A percentile compares a stretch with the other conserved stretches of the same genome.
phyloP scores from a whole-genome alignment of 2,888 invertebrate species.

The Tribolium freemani region DNA sequence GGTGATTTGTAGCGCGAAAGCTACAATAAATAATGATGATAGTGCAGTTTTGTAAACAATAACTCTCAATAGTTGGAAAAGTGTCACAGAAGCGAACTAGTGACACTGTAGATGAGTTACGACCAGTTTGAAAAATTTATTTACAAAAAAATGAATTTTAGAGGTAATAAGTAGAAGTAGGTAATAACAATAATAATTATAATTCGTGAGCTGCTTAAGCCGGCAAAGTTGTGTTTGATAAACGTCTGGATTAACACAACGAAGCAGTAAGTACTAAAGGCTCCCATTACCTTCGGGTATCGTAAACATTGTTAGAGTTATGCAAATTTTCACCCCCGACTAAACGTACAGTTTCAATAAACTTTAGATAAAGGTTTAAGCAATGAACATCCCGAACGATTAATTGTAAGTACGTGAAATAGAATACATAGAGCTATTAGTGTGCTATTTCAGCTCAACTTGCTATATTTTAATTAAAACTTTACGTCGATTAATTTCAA shows the following conservation, averaged over 20 bases:
- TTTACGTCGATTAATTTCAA: conserved; percentile 9
- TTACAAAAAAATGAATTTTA: too few relatives aligned
- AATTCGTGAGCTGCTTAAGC: background rate
- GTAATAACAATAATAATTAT: background rate
- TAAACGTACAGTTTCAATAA: conserved; percentile 30
- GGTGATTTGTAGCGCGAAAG: conserved; percentile 19
- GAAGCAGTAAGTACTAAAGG: conserved; percentile 1
- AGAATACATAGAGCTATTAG: conserved; percentile 15
- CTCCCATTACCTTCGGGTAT: conserved; percentile 18
- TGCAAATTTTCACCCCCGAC: conserved; percentile 26
- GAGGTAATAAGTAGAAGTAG: background rate
- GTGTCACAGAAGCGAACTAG: background rate
- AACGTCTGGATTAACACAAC: background rate
- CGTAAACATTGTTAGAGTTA: conserved; percentile 22
- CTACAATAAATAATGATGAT: conserved; percentile 25
- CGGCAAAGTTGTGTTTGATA: background rate
- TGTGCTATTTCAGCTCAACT: conserved; percentile 1
- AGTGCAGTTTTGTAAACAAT: conserved; percentile 26
- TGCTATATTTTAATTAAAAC: conserved; percentile 19
- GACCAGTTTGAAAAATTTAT: too few relatives aligned
- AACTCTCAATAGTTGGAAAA: conserved; percentile 15
- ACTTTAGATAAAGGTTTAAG: conserved; percentile 25
- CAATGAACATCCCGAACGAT: conserved; percentile 21
- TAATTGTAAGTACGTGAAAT: conserved; percentile 29
- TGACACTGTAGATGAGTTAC: too few relatives aligned